These are phyloP conservation scores for Lordiphosa stackelbergi DNA, from an alignment of 1,140 invertebrate genomes.

Conservation along the genomic window DNA sequence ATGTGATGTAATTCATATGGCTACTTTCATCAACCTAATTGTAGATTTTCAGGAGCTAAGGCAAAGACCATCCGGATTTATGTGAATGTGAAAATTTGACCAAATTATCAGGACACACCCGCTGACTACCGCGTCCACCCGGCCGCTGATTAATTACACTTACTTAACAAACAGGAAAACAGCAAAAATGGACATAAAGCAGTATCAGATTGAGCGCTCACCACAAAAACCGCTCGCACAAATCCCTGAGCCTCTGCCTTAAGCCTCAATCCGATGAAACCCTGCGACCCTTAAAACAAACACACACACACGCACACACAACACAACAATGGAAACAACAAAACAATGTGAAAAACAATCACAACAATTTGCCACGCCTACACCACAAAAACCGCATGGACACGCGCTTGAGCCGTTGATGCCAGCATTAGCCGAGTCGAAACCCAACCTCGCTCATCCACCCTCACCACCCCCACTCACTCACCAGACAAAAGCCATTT, in stretches of 20 bases:
- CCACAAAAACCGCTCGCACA: not conserved
- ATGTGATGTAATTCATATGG: too few species aligned
- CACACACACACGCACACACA: not conserved
- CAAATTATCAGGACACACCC: too few species aligned
- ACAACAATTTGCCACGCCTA: conserved; percentile 74
- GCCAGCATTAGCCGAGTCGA: conserved; percentile 31
- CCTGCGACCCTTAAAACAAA: conserved; percentile 9
- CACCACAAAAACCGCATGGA: conserved; percentile 56
- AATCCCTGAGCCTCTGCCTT: conserved; percentile 8
- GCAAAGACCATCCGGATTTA: too few species aligned
- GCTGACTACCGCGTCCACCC: too few species aligned
- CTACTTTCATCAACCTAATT: too few species aligned
- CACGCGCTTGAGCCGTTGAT: conserved; percentile 53
- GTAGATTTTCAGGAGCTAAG: too few species aligned
- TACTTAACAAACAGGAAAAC: too few species aligned
- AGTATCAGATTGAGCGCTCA: conserved; percentile 1
- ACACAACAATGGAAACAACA: conserved; percentile 4
- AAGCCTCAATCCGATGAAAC: conserved; percentile 9
- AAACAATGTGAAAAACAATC: conserved; percentile 59
- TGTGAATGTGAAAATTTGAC: too few species aligned
- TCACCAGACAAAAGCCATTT: conserved; percentile 57
- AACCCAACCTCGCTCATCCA: conserved; percentile 7
- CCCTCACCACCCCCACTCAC: not conserved
- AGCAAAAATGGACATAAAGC: too few species aligned
- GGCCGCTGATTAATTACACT: too few species aligned